Evolutionary conservation across 2,113 vertebrate genomes (phyloP), one percentile per base, ranked within the genome.

Genomic region (Egretta garzetta): DNA sequence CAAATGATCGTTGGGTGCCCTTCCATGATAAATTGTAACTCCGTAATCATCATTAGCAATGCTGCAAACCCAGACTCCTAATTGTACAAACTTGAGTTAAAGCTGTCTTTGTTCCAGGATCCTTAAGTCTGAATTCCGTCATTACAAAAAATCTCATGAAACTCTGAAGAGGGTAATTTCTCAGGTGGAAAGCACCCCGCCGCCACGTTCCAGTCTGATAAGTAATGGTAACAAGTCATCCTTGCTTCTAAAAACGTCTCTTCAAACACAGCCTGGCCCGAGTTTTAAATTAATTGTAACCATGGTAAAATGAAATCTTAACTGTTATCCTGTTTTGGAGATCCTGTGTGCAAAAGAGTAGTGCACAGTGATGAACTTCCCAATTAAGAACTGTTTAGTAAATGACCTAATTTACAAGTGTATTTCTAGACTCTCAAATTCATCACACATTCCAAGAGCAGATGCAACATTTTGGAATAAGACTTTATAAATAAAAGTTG

Each of bases 61-160:
- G 86, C 89, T 85, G 85, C 80, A 93, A 86, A 86, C 23, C 30
- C 60, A 60, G 73, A 87, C 47, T 75, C 43, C 71, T 86, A 82
- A 85, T 75, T 89, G 56, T 27, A 55, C 70, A 72, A 75, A 63
- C 52, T 56, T 81, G 64, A 94, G 52, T 94, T 93, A 94, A 91
- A 96, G 87, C 68, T 86, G n/a, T 37, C 80, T 94, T 93, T 96
- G 89, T 96, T 95, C 63, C 30, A 60, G 67, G 41, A 75, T 49
- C 32, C 70, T 53, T 27, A 55, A 86, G 50, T 79, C 33, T 90
- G 52, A 91, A 49, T 24, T 87, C 39, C 21, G 72, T 35, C 77
- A 39, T 81, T 39, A 94, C 35, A 84, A 63, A 91, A 81, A 37
- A 37, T 10, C 14, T 81, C 60, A 56, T 4, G 19, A 87, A 67